These are phyloP conservation scores for Deroplatys truncata DNA, from an alignment of 2,888 invertebrate genomes.

Conservation along the genomic window DNA sequence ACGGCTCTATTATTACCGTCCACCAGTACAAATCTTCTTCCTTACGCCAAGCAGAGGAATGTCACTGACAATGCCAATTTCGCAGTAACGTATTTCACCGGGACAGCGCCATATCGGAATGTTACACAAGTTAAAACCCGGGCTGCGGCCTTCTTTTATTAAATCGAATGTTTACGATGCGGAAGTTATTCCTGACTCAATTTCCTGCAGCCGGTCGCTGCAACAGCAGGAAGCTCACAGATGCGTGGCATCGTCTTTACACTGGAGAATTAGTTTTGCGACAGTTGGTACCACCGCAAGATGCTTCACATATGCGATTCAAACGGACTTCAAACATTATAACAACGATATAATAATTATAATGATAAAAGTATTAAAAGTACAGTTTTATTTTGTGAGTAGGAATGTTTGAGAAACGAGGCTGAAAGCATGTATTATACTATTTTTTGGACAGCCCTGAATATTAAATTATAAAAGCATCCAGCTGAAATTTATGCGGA, in stretches of 20 bases:
- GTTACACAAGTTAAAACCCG: background rate
- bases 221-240: background rate
- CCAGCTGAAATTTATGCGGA: too few relatives aligned
- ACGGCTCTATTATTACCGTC: background rate
- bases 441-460: too few relatives aligned
- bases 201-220: background rate
- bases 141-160: background rate
- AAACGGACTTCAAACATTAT: too few relatives aligned
- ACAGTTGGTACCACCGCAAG: background rate
- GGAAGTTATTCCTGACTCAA: background rate
- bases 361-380: too few relatives aligned
- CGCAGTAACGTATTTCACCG: background rate
- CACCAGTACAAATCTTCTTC: background rate
- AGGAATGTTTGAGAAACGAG: too few relatives aligned
- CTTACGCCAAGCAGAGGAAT: background rate
- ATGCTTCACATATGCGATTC: too few relatives aligned
- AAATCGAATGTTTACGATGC: background rate
- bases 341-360: too few relatives aligned
- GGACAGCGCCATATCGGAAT: background rate
- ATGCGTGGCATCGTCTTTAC: background rate
- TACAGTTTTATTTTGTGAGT: too few relatives aligned
- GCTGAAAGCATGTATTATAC: too few relatives aligned
- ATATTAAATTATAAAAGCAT: too few relatives aligned
- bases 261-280: background rate
- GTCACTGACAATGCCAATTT: background rate